A percentile compares a stretch with the other conserved stretches of the same genome.
Evolutionary conservation across 2,797 vertebrate species (phyloP).

Genomic region (Sebastiscus tertius): DNA sequence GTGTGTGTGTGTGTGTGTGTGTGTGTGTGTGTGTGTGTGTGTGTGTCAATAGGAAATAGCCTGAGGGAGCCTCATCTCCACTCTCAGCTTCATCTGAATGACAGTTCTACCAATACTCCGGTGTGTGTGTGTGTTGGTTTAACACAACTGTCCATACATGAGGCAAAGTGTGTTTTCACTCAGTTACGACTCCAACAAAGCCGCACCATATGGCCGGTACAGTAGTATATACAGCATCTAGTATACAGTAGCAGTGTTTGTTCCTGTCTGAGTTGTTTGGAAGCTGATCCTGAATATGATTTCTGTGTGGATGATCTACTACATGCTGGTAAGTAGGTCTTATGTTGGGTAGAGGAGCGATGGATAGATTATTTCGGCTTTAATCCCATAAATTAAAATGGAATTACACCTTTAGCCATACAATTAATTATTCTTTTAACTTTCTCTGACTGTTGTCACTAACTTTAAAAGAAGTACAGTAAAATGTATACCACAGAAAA

Average conservation of each 20-base stretch:
- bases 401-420: background rate
- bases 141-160: background rate
- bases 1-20: background rate
- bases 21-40: background rate
- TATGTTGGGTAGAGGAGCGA: background rate
- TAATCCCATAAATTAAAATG: background rate
- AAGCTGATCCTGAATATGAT: conserved; percentile 63
- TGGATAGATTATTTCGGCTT: background rate
- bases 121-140: background rate
- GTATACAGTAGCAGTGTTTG: background rate
- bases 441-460: too few relatives aligned
- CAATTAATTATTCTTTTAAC: background rate
- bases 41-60: conserved; percentile 26
- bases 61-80: conserved; percentile 28
- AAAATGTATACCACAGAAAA: background rate
- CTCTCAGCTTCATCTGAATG: conserved; percentile 44
- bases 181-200: too few relatives aligned
- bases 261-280: background rate
- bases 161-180: background rate
- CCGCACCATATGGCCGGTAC: background rate
- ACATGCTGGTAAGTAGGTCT: conserved; percentile 55
- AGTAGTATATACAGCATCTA: too few relatives aligned
- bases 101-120: conserved; percentile 61
- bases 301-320: conserved; percentile 67
- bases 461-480: too few relatives aligned